These are phyloP conservation scores for Campylorhamphus procurvoides DNA, from an alignment of 2,113 vertebrate species.

Conservation along the genomic window DNA sequence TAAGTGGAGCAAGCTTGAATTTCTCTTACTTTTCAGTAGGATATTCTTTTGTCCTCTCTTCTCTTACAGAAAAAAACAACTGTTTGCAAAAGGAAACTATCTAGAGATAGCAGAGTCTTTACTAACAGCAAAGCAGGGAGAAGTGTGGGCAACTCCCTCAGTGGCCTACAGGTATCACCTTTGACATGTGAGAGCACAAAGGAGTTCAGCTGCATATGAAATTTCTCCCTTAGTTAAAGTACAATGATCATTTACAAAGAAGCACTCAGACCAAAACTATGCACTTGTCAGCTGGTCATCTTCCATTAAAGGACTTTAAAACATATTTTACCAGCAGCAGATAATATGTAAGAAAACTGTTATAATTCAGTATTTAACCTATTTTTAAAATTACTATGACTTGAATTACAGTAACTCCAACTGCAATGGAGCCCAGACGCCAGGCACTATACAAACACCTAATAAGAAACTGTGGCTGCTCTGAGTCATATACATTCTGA, in stretches of 20 bases:
- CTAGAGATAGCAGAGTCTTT: neutral
- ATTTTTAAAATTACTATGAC: conserved; percentile 24
- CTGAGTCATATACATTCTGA: neutral
- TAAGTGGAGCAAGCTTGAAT: neutral
- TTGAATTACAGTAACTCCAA: conserved; percentile 33
- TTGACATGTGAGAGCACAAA: neutral
- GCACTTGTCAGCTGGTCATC: neutral
- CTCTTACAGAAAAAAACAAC: neutral
- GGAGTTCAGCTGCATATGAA: neutral
- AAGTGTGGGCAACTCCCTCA: neutral
- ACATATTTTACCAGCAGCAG: neutral
- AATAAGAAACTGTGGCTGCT: neutral
- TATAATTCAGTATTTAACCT: conserved; percentile 15
- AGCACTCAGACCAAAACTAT: neutral
- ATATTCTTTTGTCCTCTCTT: neutral
- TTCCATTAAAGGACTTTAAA: neutral
- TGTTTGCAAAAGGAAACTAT: neutral
- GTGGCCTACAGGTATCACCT: neutral
- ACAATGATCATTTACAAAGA: neutral
- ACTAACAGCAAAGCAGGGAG: neutral
- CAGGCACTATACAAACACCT: conserved; percentile 2
- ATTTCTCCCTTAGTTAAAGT: neutral
- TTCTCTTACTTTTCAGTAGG: neutral
- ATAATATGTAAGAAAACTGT: neutral
- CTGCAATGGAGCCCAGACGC: conserved; percentile 12